These are phyloP conservation scores for Aphodius granarius DNA, from an alignment of 2,888 invertebrate genomes.

Conservation along the genomic window DNA sequence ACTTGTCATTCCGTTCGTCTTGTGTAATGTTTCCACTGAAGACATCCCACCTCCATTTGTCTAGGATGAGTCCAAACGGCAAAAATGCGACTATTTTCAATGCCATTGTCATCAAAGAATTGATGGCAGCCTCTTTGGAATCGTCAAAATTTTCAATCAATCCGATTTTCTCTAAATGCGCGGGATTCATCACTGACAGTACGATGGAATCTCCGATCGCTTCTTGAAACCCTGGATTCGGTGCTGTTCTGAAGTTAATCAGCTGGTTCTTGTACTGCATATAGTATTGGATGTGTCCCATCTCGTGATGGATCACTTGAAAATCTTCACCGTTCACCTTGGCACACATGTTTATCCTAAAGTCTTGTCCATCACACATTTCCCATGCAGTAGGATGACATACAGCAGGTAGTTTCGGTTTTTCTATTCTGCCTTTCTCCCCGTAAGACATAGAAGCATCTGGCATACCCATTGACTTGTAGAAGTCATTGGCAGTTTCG, in stretches of 20 bases:
- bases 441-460: constrained; percentile 63
- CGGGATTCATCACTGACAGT: constrained; percentile 59
- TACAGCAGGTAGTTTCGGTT: constrained; percentile 60
- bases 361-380: constrained; percentile 66
- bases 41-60: constrained; percentile 63
- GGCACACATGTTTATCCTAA: constrained; percentile 67
- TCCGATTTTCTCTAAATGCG: constrained; percentile 54
- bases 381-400: constrained; percentile 73
- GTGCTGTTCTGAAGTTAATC: constrained; percentile 55
- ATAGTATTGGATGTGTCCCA: constrained; percentile 68
- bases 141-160: constrained; percentile 49
- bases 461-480: constrained; percentile 62
- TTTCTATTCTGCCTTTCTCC: constrained; percentile 58
- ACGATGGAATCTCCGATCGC: constrained; percentile 65
- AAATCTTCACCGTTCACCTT: constrained; percentile 60
- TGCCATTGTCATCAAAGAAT: constrained; percentile 54
- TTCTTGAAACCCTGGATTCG: constrained; percentile 65
- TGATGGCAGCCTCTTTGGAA: constrained; percentile 50
- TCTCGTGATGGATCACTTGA: constrained; percentile 73
- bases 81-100: constrained; percentile 56
- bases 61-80: constrained; percentile 60
- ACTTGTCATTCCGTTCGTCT: constrained; percentile 52
- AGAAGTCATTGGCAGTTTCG: constrained; percentile 63
- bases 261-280: constrained; percentile 61
- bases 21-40: constrained; percentile 51